A percentile compares a stretch with the other conserved stretches of the same genome.
Conservation (phyloP, 92 coral and sea anemone species). For the Micromussa lordhowensis region DNA sequence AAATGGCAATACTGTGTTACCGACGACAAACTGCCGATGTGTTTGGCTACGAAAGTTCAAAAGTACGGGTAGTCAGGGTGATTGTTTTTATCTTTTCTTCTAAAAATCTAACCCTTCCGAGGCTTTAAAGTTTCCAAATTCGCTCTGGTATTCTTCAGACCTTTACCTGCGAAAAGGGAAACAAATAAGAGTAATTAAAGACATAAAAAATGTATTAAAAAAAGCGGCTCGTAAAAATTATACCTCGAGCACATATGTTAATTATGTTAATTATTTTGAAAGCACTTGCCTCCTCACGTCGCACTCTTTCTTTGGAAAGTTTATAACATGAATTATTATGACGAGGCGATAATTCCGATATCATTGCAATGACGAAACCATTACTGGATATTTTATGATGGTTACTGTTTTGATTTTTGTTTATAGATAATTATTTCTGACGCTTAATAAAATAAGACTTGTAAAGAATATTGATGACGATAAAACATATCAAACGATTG, state of each 20-base stretch:
- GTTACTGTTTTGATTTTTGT: not conserved
- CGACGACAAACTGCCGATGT: not conserved
- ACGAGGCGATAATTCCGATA: not conserved
- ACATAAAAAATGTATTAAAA: not conserved
- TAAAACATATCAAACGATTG: conserved; percentile 2
- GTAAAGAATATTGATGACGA: not conserved
- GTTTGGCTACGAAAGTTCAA: conserved; percentile 1
- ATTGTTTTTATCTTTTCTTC: not conserved
- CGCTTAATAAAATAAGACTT: not conserved
- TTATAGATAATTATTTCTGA: not conserved
- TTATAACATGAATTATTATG: not conserved
- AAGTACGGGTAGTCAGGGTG: not conserved
- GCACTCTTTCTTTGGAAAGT: not conserved
- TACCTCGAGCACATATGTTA: conserved; percentile 22
- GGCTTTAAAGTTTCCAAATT: not conserved
- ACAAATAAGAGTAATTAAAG: not conserved
- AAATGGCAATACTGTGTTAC: not conserved
- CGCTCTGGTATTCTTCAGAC: not conserved
- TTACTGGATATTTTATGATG: not conserved
- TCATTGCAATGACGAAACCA: not conserved
- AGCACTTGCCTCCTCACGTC: not conserved
- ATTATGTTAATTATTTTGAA: conserved; percentile 26
- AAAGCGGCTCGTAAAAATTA: not conserved
- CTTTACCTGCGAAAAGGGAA: conserved; percentile 1
- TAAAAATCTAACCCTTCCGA: not conserved